Percentiles rank a stretch among this genome's conserved stretches.
Conservation (phyloP, 2,888 invertebrate species). For the Mythimna impura region DNA sequence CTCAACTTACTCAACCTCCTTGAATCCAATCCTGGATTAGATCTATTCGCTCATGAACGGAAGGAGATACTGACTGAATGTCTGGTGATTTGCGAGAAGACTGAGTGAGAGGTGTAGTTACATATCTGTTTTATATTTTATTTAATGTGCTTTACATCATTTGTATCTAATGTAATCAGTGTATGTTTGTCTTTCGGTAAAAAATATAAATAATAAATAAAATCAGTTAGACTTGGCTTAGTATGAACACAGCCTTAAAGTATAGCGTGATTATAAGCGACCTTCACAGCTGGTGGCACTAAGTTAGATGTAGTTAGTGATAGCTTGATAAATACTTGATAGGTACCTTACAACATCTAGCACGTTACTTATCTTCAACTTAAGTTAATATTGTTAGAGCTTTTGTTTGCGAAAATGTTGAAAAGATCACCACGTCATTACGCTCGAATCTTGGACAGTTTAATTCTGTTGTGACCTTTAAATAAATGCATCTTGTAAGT, state of each 20-base stretch:
- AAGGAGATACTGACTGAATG: too few species aligned
- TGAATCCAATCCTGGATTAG: too few species aligned
- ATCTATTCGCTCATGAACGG: too few species aligned
- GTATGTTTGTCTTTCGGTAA: too few species aligned
- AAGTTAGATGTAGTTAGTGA: slow-evolving; percentile 36
- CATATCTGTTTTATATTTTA: too few species aligned
- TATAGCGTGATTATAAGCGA: slow-evolving; percentile 21
- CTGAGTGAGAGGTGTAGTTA: too few species aligned
- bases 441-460: background rate
- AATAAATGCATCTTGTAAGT: background rate
- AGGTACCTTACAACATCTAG: slow-evolving; percentile 25
- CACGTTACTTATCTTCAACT: slow-evolving; percentile 26
- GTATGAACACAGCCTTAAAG: background rate
- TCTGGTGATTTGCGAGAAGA: too few species aligned
- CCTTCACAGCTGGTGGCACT: slow-evolving; percentile 39
- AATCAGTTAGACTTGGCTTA: background rate
- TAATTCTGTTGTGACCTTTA: background rate
- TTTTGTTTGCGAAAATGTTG: slow-evolving; percentile 11
- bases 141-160: too few species aligned
- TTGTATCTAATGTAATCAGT: too few species aligned
- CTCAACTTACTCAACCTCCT: too few species aligned
- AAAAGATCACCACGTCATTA: slow-evolving; percentile 1
- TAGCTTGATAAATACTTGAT: slow-evolving; percentile 19
- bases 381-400: background rate
- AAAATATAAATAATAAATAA: too few species aligned